Evolutionary conservation across 2,113 vertebrate genomes (phyloP), one percentile per base, ranked within the genome.

Genomic region (Urocolius indicus): DNA sequence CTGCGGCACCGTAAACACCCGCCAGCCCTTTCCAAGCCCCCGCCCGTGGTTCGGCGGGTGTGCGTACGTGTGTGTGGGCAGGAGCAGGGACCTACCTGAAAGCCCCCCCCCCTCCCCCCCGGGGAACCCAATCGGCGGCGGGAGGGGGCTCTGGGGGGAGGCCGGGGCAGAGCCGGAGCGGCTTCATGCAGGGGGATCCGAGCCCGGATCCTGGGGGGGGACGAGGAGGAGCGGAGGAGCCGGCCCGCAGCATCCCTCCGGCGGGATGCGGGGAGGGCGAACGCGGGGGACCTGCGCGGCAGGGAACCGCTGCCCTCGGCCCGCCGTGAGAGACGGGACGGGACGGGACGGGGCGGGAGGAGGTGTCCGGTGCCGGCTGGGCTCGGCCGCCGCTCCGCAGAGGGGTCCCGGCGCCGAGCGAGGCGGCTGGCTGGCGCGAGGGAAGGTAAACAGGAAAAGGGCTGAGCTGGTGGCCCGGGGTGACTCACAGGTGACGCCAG

Each of bases 371-470:
- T 52, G 4, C 68, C 8, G 34, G 30, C 41, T 9, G 85, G 29
- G 59, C 72, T 86, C 26, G 55, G 65, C 59, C 8, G 34, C 4
- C 14, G 76, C 48, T 65, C n/a, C 41, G 29, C 65, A 20, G 34
- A 66, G 80, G 95, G 87, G 95, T 93, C 88, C 58, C 9, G 19
- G 32, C 5, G 34, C 74, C 94, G 94, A 87, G 90, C 68, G 83
- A 90, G 95, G 89, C 80, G 36, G 73, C 92, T 80, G 93, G 65
- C 84, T 89, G 92, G 77, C 89, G 49, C 61, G 29, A 89, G 5
- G 85, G 71, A 91, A 84, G 94, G 95, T 97, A 97, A 97, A 97
- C 96, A 96, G 96, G 96, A 97, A 97, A 96, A 94, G 93, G 93
- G 95, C 94, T 90, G 96, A 95, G 94, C 86, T 86, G 89, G 94